phyloP scores from a whole-genome alignment of 2,888 invertebrate species.

The Agrilus cyanescens region DNA sequence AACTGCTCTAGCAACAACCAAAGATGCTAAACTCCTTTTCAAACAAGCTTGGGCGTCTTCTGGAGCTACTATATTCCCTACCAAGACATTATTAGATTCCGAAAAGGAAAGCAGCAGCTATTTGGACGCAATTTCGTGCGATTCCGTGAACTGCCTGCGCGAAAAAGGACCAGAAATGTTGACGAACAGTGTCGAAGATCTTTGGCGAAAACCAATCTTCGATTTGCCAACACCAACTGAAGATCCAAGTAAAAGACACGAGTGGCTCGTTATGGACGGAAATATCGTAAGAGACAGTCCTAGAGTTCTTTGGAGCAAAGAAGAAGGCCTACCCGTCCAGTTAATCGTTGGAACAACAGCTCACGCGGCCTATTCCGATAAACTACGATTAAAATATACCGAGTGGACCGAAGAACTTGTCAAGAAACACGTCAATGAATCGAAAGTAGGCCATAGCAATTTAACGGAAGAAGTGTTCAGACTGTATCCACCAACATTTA shows the following conservation, averaged over 20 bases:
- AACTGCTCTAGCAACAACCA: conserved; percentile 54
- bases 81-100: conserved; percentile 46
- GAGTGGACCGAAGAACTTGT: conserved; percentile 58
- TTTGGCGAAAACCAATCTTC: conserved; percentile 52
- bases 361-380: conserved; percentile 56
- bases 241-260: conserved; percentile 46
- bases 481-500: conserved; percentile 53
- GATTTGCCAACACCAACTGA: conserved; percentile 43
- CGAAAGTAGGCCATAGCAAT: conserved; percentile 50
- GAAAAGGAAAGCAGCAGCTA: conserved; percentile 51
- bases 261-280: conserved; percentile 67
- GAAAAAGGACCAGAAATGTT: conserved; percentile 43
- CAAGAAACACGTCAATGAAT: conserved; percentile 49
- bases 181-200: conserved; percentile 56
- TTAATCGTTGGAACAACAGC: conserved; percentile 64
- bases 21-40: conserved; percentile 53
- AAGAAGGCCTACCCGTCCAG: conserved; percentile 33
- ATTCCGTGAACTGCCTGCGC: conserved; percentile 46
- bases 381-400: conserved; percentile 45
- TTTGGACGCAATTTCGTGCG: conserved; percentile 38
- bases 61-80: conserved; percentile 61
- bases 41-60: conserved; percentile 71
- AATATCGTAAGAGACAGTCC: conserved; percentile 54
- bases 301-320: conserved; percentile 49
- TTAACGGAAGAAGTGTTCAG: conserved; percentile 49